These are phyloP conservation scores for Diglossa brunneiventris DNA, from an alignment of 2,113 vertebrate genomes.

Conservation along the genomic window DNA sequence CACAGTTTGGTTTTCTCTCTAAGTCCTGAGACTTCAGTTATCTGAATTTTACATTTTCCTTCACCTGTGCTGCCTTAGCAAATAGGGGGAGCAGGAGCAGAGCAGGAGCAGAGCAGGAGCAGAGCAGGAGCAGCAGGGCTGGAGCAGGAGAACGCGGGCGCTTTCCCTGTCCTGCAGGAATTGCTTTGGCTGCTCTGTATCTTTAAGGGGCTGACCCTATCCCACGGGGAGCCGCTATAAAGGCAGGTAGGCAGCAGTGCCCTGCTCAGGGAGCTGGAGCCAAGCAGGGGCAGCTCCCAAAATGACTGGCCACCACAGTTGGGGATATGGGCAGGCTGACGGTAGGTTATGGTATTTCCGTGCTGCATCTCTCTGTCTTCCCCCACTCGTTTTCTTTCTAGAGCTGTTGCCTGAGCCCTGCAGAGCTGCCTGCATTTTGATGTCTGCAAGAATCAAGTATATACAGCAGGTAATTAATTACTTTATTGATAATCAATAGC, in stretches of 20 bases:
- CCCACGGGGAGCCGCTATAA: conserved; percentile 45
- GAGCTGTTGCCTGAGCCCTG: conserved; percentile 6
- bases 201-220: conserved; percentile 76
- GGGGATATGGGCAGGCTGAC: conserved; percentile 91
- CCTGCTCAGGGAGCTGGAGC: background rate
- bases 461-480: conserved; percentile 12
- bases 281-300: conserved; percentile 11
- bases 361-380: background rate
- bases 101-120: background rate
- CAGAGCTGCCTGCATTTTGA: conserved; percentile 10
- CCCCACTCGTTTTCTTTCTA: background rate
- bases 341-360: conserved; percentile 78
- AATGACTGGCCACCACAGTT: conserved; percentile 86
- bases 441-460: background rate
- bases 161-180: background rate
- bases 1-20: background rate
- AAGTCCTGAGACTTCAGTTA: background rate
- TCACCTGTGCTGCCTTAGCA: background rate
- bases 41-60: background rate
- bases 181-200: conserved; percentile 53
- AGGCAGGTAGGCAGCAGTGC: conserved; percentile 55
- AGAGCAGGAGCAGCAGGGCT: background rate
- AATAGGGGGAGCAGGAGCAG: background rate
- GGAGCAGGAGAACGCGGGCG: background rate
- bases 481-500: background rate